A percentile compares a stretch with the other conserved stretches of the same genome.
Evolutionary conservation across 2,113 vertebrate genomes (phyloP).

Genomic region (Pterocles orientalis): DNA sequence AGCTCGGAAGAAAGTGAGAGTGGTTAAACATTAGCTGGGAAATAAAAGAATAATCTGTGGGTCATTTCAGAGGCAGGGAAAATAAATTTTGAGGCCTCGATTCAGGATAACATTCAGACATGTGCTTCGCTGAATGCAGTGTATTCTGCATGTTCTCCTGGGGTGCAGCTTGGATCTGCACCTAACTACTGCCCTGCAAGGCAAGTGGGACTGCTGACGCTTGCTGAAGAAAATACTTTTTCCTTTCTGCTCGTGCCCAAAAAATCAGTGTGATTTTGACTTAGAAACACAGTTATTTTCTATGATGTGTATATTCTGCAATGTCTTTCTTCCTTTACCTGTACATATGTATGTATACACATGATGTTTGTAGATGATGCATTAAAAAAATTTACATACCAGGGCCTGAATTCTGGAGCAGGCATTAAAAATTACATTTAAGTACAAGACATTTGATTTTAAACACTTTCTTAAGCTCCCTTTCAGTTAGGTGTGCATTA

Average conservation of each 20-base stretch:
- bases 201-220: neutral
- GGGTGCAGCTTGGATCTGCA: neutral
- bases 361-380: neutral
- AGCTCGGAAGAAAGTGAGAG: conserved; percentile 48
- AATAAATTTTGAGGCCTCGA: neutral
- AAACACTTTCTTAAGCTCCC: neutral
- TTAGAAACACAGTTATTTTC: neutral
- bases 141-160: neutral
- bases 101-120: neutral
- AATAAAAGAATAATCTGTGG: neutral
- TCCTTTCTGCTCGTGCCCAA: neutral
- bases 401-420: neutral
- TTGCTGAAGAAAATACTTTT: neutral
- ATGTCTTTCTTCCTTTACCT: neutral
- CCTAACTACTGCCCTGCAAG: neutral
- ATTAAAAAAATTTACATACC: neutral
- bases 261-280: neutral
- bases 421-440: neutral
- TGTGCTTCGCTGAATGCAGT: neutral
- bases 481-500: neutral
- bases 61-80: neutral
- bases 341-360: accelerated
- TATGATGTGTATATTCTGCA: neutral
- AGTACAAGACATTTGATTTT: neutral
- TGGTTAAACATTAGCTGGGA: neutral